Percentiles rank a stretch among this genome's conserved stretches.
Evolutionary conservation across 2,113 vertebrate genomes (phyloP).

Genomic region (Butastur rufipennis): DNA sequence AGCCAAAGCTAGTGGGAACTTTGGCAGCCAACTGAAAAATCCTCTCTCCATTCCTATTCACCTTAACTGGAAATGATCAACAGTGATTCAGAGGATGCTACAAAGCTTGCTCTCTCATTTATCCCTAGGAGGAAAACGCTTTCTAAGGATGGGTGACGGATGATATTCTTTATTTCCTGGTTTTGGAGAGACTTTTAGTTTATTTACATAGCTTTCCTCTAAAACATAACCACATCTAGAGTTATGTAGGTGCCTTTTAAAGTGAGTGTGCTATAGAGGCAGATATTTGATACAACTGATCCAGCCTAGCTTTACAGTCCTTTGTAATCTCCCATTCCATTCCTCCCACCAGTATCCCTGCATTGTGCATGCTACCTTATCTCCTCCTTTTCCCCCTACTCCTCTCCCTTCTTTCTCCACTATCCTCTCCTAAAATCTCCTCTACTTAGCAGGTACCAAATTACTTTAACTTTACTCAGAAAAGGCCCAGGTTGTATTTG

Average conservation of each 20-base stretch:
- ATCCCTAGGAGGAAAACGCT: neutral
- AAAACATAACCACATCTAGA: neutral
- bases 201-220: neutral
- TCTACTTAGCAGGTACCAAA: neutral
- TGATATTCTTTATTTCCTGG: neutral
- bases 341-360: neutral
- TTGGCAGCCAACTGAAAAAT: neutral
- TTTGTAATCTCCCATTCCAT: neutral
- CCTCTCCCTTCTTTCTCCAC: neutral
- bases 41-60: neutral
- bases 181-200: neutral
- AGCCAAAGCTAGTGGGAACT: neutral
- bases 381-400: fast-evolving
- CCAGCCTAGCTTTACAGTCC: neutral
- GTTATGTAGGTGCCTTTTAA: neutral
- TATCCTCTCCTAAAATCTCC: neutral
- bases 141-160: neutral
- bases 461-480: neutral
- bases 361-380: neutral
- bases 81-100: neutral
- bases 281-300: neutral
- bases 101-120: neutral
- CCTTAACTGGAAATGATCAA: neutral
- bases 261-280: neutral
- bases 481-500: neutral